phyloP scores from a whole-genome alignment of 2,888 invertebrate genomes.

The Acleris cristana region DNA sequence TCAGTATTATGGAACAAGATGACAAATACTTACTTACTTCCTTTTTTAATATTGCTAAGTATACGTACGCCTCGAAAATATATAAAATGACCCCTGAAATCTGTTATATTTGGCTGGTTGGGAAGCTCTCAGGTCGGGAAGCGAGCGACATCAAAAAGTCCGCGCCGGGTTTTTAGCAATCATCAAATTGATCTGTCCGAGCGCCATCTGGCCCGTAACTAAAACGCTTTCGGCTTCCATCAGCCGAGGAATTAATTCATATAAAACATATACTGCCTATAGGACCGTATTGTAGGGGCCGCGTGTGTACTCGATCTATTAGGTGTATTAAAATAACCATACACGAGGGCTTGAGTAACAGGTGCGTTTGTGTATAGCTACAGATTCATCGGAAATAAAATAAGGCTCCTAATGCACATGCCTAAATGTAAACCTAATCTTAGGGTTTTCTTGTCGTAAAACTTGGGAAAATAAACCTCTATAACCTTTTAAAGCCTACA shows the following conservation, averaged over 20 bases:
- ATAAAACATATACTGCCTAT: slow-evolving; percentile 62
- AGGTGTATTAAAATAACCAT: slow-evolving; percentile 28
- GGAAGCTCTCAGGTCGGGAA: slow-evolving; percentile 21
- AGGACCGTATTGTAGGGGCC: slow-evolving; percentile 13
- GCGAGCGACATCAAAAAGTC: slow-evolving; percentile 74
- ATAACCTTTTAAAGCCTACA: not conserved
- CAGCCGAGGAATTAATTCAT: slow-evolving; percentile 82
- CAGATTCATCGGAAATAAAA: not conserved
- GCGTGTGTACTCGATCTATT: slow-evolving; percentile 21
- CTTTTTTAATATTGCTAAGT: not conserved
- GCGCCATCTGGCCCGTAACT: slow-evolving; percentile 81
- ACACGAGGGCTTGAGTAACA: slow-evolving; percentile 7
- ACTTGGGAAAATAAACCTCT: not conserved
- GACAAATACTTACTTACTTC: too few relatives aligned
- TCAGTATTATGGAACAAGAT: too few relatives aligned
- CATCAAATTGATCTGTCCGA: slow-evolving; percentile 83
- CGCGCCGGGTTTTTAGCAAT: slow-evolving; percentile 76
- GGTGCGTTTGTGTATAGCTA: not conserved
- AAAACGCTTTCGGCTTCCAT: slow-evolving; percentile 76
- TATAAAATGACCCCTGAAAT: slow-evolving; percentile 20
- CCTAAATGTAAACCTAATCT: not conserved
- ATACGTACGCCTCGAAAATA: slow-evolving; percentile 4
- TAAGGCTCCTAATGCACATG: not conserved
- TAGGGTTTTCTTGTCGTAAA: not conserved
- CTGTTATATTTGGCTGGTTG: slow-evolving; percentile 18